Base-by-base conservation (phyloP, 2,113 vertebrate genomes). In the Piaya cayana region DNA sequence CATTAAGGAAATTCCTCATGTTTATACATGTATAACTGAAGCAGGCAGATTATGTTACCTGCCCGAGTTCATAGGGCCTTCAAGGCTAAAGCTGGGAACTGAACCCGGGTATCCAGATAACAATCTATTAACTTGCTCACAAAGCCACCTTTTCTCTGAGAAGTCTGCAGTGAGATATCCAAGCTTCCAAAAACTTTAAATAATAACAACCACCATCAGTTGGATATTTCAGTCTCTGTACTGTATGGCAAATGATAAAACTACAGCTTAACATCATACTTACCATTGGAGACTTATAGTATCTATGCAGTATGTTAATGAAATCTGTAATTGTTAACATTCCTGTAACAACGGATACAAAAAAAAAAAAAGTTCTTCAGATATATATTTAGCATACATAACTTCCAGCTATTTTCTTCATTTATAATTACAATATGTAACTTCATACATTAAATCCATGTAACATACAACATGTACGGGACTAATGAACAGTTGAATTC, bases 301-400 rank as follows among this genome's bases (percentile, higher is more conserved):
- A 99, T 99, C 99, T 98, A 98, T 99, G 99, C 74, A 99, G 98
- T 97, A 99, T 99, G 97, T 99, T 99, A 98, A 99, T 99, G 98
- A 99, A 99, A 98, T 99, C 99, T 97, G 99, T 99, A 98, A 99
- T 99, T 93, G 99, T 99, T 98, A 99, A 98, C 99, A 99, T 99
- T 97, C 99, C 99, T 99, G 97, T 50, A 98, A 98, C 50, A 94
- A 96, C 55, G 9, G 14, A 95, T n/a, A n/a, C 12, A 95, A 0
- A 92, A 55, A 58, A 71, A 56, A 58, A 68, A 60, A 82, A 70
- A 59, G 11, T 70, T 68, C 5, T 91, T 89, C 60, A 94, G 71
- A 65, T 15, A 72, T 0, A 60, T 11, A 49, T 9, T 80, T 55
- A 50, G 72, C 9, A 62, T 32, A 42, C 0, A 74, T 32, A 64